phyloP scores from a whole-genome alignment of 2,113 vertebrate species.

The Psephotus haematonotus region DNA sequence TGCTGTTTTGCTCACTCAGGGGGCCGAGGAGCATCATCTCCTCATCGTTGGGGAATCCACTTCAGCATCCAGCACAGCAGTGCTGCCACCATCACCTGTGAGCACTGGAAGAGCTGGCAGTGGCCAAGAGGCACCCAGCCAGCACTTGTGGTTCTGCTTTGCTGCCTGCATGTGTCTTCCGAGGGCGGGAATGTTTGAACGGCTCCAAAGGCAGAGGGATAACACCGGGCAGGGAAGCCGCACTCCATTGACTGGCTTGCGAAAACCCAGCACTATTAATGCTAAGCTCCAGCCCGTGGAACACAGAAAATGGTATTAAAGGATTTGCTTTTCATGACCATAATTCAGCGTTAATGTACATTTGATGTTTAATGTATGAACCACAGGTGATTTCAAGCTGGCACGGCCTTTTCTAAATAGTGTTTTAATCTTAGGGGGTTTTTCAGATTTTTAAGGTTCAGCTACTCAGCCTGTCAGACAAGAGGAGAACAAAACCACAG shows the following conservation, averaged over 20 bases:
- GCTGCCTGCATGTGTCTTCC: not conserved
- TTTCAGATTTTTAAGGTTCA: slow-evolving; percentile 52
- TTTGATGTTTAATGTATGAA: slow-evolving; percentile 85
- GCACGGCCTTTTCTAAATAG: slow-evolving; percentile 78
- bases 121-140: accelerated
- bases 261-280: slow-evolving; percentile 44
- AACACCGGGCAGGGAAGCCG: not conserved
- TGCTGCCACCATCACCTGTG: not conserved
- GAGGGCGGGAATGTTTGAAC: not conserved
- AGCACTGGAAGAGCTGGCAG: not conserved
- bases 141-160: not conserved
- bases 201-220: not conserved
- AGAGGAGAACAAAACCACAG: slow-evolving; percentile 55
- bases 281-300: slow-evolving; percentile 69
- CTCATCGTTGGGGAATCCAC: accelerated
- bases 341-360: slow-evolving; percentile 82
- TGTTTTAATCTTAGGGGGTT: slow-evolving; percentile 77
- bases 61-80: not conserved
- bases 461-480: slow-evolving; percentile 68
- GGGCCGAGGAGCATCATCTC: not conserved
- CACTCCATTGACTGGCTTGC: not conserved
- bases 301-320: slow-evolving; percentile 77
- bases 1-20: accelerated
- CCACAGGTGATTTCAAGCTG: slow-evolving; percentile 79
- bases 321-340: slow-evolving; percentile 82